A percentile compares a stretch with the other conserved stretches of the same genome.
Evolutionary conservation across 2,113 vertebrate species (phyloP).

Genomic region (Columba livia): DNA sequence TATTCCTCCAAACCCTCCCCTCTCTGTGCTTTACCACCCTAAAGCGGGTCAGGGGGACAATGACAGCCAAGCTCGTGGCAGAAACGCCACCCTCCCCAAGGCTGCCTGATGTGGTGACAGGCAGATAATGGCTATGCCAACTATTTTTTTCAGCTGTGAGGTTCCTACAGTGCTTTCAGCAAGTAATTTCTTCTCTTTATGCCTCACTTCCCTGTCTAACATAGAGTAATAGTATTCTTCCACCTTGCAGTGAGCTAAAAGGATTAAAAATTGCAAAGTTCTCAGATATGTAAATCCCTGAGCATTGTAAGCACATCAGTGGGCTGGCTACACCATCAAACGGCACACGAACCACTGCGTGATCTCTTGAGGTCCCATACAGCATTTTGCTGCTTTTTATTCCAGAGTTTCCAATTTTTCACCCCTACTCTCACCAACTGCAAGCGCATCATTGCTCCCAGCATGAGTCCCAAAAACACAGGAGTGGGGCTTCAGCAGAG

Average conservation of each 20-base stretch:
- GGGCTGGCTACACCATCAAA: not conserved
- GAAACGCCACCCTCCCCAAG: not conserved
- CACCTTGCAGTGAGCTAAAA: not conserved
- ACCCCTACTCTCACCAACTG: not conserved
- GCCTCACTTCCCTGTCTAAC: not conserved
- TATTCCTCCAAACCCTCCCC: not conserved
- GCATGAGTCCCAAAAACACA: not conserved
- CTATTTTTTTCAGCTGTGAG: not conserved
- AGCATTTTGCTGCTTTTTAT: not conserved
- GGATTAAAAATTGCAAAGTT: not conserved
- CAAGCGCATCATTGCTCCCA: not conserved
- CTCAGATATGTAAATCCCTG: not conserved
- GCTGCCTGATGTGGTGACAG: not conserved
- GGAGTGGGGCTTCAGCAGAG: not conserved
- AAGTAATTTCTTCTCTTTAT: not conserved
- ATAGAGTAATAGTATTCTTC: not conserved
- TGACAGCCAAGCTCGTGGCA: not conserved
- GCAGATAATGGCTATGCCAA: not conserved
- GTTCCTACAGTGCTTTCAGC: not conserved
- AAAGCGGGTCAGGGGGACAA: not conserved
- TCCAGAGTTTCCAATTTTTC: not conserved
- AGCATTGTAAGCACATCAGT: not conserved
- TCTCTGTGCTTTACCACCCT: not conserved
- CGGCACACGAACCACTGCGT: not conserved
- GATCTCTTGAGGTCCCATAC: not conserved